phyloP scores from a whole-genome alignment of 2,888 invertebrate species.

The Hetaerina titia region DNA sequence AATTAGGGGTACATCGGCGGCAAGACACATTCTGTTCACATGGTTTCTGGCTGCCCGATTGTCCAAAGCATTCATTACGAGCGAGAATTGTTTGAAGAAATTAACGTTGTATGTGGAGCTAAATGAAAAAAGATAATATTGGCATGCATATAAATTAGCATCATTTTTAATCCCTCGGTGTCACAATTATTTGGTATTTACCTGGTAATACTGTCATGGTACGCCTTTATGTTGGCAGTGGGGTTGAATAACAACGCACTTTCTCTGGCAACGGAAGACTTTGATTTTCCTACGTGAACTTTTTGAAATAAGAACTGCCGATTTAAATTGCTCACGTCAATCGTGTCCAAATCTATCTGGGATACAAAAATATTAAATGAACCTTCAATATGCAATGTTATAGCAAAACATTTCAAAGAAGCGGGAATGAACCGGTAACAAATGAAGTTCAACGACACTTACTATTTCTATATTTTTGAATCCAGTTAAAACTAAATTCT shows the following conservation, averaged over 20 bases:
- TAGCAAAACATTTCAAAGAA: slow-evolving; percentile 5
- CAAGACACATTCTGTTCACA: slow-evolving; percentile 99
- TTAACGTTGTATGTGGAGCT: slow-evolving; percentile 93
- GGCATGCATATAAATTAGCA: neutral
- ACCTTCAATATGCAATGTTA: neutral
- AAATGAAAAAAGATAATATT: slow-evolving; percentile 75
- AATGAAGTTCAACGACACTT: slow-evolving; percentile 76
- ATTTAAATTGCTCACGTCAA: slow-evolving; percentile 99
- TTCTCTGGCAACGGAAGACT: slow-evolving; percentile 94
- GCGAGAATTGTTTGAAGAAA: slow-evolving; percentile 93
- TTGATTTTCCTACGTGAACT: slow-evolving; percentile 98
- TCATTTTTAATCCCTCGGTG: neutral
- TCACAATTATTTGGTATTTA: slow-evolving; percentile 77
- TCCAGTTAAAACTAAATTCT: slow-evolving; percentile 96
- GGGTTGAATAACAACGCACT: slow-evolving; percentile 94
- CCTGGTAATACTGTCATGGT: slow-evolving; percentile 96
- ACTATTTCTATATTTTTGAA: slow-evolving; percentile 97
- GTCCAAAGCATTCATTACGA: slow-evolving; percentile 98
- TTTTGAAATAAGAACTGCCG: slow-evolving; percentile 99
- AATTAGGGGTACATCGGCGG: slow-evolving; percentile 94
- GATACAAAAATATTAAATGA: slow-evolving; percentile 75
- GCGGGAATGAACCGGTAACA: slow-evolving; percentile 44
- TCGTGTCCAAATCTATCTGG: slow-evolving; percentile 99
- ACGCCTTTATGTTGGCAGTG: slow-evolving; percentile 90
- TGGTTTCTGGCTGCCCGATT: slow-evolving; percentile 98